Conservation (phyloP, 2,113 vertebrate genomes). For the Coregonus clupeaformis region DNA sequence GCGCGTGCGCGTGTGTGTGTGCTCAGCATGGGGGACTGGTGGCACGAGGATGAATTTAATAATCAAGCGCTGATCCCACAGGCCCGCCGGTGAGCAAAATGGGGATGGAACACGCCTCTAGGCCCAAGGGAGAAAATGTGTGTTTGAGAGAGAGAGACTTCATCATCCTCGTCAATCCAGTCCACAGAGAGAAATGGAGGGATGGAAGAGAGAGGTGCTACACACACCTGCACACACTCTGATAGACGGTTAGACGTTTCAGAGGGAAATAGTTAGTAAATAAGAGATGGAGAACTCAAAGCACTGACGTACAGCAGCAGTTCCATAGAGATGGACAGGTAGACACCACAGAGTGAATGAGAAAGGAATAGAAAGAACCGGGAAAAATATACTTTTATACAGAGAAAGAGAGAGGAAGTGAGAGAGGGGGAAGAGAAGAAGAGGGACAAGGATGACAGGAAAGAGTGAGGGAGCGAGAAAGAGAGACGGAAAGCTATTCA, state of each 20-base stretch:
- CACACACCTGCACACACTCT: no score
- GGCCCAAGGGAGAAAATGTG: not conserved
- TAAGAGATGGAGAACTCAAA: not conserved
- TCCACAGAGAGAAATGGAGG: not conserved
- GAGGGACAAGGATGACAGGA: no score
- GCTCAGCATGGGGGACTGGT: not conserved
- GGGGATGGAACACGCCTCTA: constrained; percentile 1
- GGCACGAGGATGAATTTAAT: not conserved
- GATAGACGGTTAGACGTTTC: no score
- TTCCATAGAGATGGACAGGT: not conserved
- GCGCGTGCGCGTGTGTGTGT: not conserved
- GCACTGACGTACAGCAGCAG: no score
- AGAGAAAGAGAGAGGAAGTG: not conserved
- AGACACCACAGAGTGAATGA: not conserved
- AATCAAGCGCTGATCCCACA: constrained; percentile 19
- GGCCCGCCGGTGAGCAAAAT: constrained; percentile 4
- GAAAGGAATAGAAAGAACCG: not conserved
- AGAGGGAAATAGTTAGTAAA: no score
- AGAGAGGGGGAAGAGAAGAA: not conserved
- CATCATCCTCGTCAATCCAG: not conserved
- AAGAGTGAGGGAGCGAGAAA: no score
- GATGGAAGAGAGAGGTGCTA: not conserved
- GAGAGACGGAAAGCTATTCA: no score
- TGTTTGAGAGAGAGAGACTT: not conserved
- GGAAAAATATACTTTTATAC: not conserved